These are phyloP conservation scores for Diadophis punctatus DNA, from an alignment of 2,113 vertebrate genomes.

Conservation along the genomic window DNA sequence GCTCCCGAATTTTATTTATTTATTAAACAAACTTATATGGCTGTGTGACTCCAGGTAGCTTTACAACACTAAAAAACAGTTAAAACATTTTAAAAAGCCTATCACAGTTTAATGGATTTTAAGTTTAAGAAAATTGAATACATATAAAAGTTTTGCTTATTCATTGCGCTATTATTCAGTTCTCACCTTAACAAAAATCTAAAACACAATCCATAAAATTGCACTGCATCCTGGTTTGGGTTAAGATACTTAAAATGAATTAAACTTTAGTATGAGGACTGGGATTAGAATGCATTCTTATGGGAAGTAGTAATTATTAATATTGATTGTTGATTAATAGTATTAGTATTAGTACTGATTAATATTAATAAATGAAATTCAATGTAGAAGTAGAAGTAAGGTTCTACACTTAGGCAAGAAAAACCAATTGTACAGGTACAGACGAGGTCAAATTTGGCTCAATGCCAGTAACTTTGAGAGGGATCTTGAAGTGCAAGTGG, in stretches of 20 bases:
- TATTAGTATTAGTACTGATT: neutral
- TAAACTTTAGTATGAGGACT: neutral
- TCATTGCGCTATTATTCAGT: neutral
- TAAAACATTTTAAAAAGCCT: neutral
- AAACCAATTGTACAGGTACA: neutral
- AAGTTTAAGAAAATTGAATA: neutral
- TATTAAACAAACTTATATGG: neutral
- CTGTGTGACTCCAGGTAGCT: neutral
- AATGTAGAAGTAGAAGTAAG: neutral
- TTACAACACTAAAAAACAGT: neutral
- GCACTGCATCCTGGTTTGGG: neutral
- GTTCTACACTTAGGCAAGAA: neutral
- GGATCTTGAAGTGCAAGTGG: no score
- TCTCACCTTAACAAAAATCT: neutral
- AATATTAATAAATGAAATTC: neutral
- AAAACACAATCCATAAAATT: neutral
- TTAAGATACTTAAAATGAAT: neutral
- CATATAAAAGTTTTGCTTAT: neutral
- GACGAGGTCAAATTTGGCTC: neutral
- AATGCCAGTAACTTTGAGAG: neutral
- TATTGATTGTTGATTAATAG: neutral
- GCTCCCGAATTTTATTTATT: neutral
- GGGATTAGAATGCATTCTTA: neutral
- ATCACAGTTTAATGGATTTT: neutral
- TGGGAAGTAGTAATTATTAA: neutral